Evolutionary conservation across 1,140 invertebrate genomes (phyloP).

Genomic region (Drosophila sp.): DNA sequence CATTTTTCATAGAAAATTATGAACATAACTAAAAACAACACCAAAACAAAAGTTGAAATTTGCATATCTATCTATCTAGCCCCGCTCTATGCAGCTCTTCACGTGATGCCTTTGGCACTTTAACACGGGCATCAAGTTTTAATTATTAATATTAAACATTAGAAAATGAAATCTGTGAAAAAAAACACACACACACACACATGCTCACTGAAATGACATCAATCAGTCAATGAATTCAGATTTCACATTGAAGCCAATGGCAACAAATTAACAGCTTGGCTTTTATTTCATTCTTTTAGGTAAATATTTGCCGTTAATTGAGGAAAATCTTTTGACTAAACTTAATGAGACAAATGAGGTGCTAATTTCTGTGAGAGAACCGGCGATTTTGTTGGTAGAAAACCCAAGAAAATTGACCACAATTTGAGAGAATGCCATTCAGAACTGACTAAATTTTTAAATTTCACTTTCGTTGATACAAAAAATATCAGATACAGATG

Average conservation of each 20-base stretch:
- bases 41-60: conserved; percentile 54
- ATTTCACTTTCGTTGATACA: neutral
- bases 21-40: conserved; percentile 51
- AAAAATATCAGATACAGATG: too few relatives aligned
- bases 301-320: conserved; percentile 49
- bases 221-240: conserved; percentile 62
- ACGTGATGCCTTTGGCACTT: conserved; percentile 52
- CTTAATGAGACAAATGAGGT: conserved; percentile 44
- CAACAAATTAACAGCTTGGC: conserved; percentile 65
- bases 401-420: neutral
- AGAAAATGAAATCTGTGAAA: conserved; percentile 54
- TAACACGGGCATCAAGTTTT: conserved; percentile 50
- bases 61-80: conserved; percentile 50
- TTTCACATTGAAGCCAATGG: conserved; percentile 48
- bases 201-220: conserved; percentile 40
- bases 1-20: conserved; percentile 79
- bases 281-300: conserved; percentile 39
- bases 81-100: neutral
- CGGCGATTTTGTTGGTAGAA: neutral
- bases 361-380: conserved; percentile 31
- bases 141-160: conserved; percentile 73
- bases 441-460: conserved; percentile 14
- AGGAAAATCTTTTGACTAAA: conserved; percentile 45
- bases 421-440: neutral
- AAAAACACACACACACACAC: conserved; percentile 14